Conservation (phyloP, 2,888 invertebrate genomes). For the Tipula confusa region DNA sequence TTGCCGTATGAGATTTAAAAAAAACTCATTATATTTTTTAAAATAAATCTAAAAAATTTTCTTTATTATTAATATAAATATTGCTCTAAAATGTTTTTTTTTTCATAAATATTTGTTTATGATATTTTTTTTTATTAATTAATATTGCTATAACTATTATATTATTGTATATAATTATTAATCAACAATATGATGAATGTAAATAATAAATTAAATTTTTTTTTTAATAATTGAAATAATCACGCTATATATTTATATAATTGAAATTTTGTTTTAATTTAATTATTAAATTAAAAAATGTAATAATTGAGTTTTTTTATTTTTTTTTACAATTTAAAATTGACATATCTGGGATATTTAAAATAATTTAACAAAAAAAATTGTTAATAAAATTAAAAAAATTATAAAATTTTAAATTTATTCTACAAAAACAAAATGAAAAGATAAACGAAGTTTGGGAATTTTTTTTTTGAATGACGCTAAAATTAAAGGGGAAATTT, state of each 20-base stretch:
- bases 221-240: conserved; percentile 5
- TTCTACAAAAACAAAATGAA: too few relatives aligned
- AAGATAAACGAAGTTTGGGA: background rate
- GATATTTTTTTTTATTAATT: too few relatives aligned
- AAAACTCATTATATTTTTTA: background rate
- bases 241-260: conserved; percentile 9
- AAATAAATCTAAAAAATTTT: background rate
- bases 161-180: background rate
- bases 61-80: conserved; percentile 4
- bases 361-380: too few relatives aligned
- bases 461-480: background rate
- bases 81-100: conserved; percentile 5
- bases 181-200: background rate
- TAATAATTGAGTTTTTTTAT: conserved; percentile 28
- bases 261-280: conserved; percentile 1
- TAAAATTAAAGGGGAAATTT: too few relatives aligned
- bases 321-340: conserved; percentile 29
- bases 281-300: background rate
- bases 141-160: background rate
- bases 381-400: background rate
- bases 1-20: conserved; percentile 20
- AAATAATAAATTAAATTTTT: background rate
- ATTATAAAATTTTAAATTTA: background rate
- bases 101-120: conserved; percentile 20
- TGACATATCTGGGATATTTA: conserved; percentile 28